A percentile compares a stretch with the other conserved stretches of the same genome.
These are phyloP conservation scores for Abrostola tripartita DNA, from an alignment of 2,888 invertebrate genomes.

Conservation along the genomic window DNA sequence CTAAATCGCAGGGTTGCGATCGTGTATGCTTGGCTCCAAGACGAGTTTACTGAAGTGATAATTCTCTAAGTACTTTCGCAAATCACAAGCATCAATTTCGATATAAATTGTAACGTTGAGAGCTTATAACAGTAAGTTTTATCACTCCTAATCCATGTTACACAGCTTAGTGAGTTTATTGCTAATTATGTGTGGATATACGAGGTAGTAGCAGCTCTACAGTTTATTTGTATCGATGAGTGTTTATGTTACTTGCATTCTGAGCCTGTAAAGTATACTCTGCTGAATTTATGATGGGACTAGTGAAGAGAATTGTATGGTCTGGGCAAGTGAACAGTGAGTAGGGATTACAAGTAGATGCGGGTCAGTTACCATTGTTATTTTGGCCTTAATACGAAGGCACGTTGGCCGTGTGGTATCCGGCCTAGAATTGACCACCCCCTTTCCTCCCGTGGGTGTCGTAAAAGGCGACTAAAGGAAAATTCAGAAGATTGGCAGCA, in stretches of 20 bases:
- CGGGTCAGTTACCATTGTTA: not conserved
- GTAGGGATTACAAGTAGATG: not conserved
- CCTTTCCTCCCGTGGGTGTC: too few species aligned
- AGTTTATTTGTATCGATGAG: constrained; percentile 36
- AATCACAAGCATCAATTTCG: constrained; percentile 4
- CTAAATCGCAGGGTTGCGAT: too few species aligned
- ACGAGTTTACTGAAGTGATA: not conserved
- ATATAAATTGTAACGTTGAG: constrained; percentile 11
- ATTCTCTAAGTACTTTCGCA: not conserved
- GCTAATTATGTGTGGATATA: constrained; percentile 44
- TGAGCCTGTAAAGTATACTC: constrained; percentile 8
- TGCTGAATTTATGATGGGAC: constrained; percentile 15
- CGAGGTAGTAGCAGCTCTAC: constrained; percentile 21
- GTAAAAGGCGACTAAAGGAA: too few species aligned
- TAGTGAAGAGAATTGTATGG: constrained; percentile 6
- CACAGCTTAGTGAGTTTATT: constrained; percentile 20
- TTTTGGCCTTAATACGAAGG: too few species aligned
- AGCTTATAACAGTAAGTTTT: constrained; percentile 17
- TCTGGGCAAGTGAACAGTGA: not conserved
- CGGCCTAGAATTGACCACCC: too few species aligned
- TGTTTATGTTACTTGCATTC: constrained; percentile 26
- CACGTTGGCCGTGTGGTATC: too few species aligned
- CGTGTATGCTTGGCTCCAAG: too few species aligned
- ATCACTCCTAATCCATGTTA: constrained; percentile 25
- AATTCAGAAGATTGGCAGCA: too few species aligned